phyloP scores from a whole-genome alignment of 2,113 vertebrate genomes.

The Sinosuthora webbiana region DNA sequence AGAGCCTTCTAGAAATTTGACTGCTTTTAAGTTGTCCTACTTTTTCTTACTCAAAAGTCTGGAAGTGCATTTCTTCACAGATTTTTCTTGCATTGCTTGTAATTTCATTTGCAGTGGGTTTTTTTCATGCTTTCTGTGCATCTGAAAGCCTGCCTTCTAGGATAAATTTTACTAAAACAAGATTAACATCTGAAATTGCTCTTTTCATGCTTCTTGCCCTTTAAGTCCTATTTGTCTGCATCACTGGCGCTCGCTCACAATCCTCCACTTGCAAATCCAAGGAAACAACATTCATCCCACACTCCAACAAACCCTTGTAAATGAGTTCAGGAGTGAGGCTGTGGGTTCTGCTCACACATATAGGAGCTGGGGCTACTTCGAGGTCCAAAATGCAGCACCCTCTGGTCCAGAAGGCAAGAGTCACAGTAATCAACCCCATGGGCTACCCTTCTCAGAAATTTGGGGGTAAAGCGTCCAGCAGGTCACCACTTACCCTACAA shows the following conservation, averaged over 20 bases:
- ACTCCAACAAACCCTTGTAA: background rate
- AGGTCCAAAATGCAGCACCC: fast-evolving
- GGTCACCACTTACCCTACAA: background rate
- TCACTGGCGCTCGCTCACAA: background rate
- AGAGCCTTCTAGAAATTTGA: background rate
- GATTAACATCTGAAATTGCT: background rate
- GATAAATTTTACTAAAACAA: background rate
- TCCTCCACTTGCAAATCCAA: background rate
- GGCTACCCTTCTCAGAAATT: no score
- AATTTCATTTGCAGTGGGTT: background rate
- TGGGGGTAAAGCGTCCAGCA: background rate
- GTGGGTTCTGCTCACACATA: background rate
- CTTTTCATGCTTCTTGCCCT: background rate
- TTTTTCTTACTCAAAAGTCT: background rate
- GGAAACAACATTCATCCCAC: background rate
- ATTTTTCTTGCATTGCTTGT: background rate
- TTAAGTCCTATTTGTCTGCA: background rate
- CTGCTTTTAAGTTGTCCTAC: background rate
- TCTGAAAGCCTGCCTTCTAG: background rate
- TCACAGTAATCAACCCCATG: fast-evolving
- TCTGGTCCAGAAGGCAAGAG: background rate
- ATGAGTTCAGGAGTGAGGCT: background rate
- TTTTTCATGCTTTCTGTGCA: background rate
- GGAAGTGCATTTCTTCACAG: background rate
- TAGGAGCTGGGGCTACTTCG: background rate